A percentile compares a stretch with the other conserved stretches of the same genome.
These are phyloP conservation scores for Diaphora mendica DNA, from an alignment of 2,888 invertebrate species.

Conservation along the genomic window DNA sequence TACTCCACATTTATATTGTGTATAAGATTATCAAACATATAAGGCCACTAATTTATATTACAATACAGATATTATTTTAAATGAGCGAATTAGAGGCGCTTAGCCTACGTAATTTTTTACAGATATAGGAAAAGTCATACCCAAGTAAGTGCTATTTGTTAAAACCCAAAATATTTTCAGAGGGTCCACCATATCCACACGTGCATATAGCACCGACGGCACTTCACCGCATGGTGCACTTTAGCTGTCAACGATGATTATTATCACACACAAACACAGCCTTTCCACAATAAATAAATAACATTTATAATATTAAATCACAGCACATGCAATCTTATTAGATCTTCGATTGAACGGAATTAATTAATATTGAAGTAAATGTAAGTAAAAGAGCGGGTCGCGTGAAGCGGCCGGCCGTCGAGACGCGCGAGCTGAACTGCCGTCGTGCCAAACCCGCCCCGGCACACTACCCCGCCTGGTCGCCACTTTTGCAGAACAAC, in stretches of 20 bases:
- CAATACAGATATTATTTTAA: slow-evolving; percentile 38
- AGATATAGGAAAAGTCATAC: slow-evolving; percentile 75
- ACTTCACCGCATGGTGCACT: slow-evolving; percentile 82
- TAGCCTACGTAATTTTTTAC: slow-evolving; percentile 28
- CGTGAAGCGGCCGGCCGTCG: slow-evolving; percentile 71
- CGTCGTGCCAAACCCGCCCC: slow-evolving; percentile 66
- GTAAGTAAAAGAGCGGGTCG: slow-evolving; percentile 42
- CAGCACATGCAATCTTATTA: slow-evolving; percentile 59
- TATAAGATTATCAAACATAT: slow-evolving; percentile 59
- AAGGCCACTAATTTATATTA: slow-evolving; percentile 47
- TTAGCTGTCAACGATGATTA: slow-evolving; percentile 64
- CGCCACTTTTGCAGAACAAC: slow-evolving; percentile 68
- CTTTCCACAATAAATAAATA: slow-evolving; percentile 49
- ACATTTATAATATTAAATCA: slow-evolving; percentile 62
- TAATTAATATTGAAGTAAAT: slow-evolving; percentile 55
- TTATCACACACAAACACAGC: slow-evolving; percentile 59
- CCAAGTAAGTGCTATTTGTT: slow-evolving; percentile 93
- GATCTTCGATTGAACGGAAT: slow-evolving; percentile 53
- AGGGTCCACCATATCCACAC: slow-evolving; percentile 91
- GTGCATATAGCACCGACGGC: slow-evolving; percentile 69
- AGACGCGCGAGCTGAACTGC: slow-evolving; percentile 80
- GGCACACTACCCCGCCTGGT: slow-evolving; percentile 74
- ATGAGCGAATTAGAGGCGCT: slow-evolving; percentile 37
- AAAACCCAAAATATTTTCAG: slow-evolving; percentile 94
- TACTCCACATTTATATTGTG: slow-evolving; percentile 57